phyloP scores from a whole-genome alignment of 2,113 vertebrate genomes.

The Recurvirostra avosetta region DNA sequence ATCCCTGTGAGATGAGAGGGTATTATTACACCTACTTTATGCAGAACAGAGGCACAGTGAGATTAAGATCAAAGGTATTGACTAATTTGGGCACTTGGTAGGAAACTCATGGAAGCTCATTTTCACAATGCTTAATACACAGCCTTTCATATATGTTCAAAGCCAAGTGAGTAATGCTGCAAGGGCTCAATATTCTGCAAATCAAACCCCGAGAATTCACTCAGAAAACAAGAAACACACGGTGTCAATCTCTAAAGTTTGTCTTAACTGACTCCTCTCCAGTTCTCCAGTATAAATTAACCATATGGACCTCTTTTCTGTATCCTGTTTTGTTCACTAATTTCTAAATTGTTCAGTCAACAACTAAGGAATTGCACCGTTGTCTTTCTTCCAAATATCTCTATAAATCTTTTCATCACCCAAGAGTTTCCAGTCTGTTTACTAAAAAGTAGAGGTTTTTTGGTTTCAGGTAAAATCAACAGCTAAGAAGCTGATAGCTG shows the following conservation, averaged over 20 bases:
- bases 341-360: background rate
- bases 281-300: background rate
- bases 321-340: background rate
- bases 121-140: background rate
- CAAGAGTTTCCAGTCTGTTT: background rate
- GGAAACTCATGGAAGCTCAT: background rate
- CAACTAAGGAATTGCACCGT: background rate
- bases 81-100: background rate
- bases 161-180: background rate
- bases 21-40: background rate
- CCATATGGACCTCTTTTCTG: background rate
- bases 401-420: background rate
- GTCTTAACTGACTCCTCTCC: background rate
- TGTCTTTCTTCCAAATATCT: background rate
- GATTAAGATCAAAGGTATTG: slow-evolving; percentile 33
- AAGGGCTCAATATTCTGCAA: background rate
- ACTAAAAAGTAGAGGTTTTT: background rate
- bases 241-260: background rate
- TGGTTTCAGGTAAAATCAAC: background rate
- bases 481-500: background rate
- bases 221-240: background rate
- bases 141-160: slow-evolving; percentile 4
- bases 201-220: background rate
- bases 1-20: background rate
- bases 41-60: background rate